A percentile compares a stretch with the other conserved stretches of the same genome.
Conservation (phyloP, 2,113 vertebrate species). For the Pao palembangensis region DNA sequence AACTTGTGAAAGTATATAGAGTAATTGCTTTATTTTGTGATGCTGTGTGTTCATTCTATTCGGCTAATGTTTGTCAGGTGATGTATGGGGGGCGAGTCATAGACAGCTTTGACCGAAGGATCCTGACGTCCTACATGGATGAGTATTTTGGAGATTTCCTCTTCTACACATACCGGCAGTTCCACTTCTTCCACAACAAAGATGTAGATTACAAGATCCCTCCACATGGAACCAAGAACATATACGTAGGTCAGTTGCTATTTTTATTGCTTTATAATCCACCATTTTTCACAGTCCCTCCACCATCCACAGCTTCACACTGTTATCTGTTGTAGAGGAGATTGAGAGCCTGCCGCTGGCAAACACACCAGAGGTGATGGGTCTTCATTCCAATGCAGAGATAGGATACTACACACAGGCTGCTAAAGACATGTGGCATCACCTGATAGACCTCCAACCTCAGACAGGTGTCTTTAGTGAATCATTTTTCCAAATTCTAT, state of each 20-base stretch:
- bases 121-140: constrained; percentile 91
- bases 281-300: not conserved
- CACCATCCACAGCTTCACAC: not conserved
- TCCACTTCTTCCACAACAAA: constrained; percentile 84
- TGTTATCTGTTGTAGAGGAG: constrained; percentile 73
- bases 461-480: constrained; percentile 79
- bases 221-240: constrained; percentile 70
- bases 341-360: constrained; percentile 85
- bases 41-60: not conserved
- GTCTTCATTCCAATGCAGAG: constrained; percentile 90
- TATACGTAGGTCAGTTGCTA: constrained; percentile 82
- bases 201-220: constrained; percentile 88
- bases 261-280: not conserved
- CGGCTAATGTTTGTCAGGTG: constrained; percentile 73
- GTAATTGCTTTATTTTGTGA: not conserved
- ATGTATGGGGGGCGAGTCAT: constrained; percentile 93
- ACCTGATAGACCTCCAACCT: constrained; percentile 90
- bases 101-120: constrained; percentile 92
- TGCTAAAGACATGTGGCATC: constrained; percentile 83
- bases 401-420: constrained; percentile 91
- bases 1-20: not conserved
- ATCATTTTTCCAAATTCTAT: not conserved
- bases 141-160: constrained; percentile 95
- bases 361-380: constrained; percentile 87
- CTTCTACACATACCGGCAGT: constrained; percentile 86